Base-by-base conservation (phyloP, 1,140 invertebrate genomes). In the Asobara japonica region DNA sequence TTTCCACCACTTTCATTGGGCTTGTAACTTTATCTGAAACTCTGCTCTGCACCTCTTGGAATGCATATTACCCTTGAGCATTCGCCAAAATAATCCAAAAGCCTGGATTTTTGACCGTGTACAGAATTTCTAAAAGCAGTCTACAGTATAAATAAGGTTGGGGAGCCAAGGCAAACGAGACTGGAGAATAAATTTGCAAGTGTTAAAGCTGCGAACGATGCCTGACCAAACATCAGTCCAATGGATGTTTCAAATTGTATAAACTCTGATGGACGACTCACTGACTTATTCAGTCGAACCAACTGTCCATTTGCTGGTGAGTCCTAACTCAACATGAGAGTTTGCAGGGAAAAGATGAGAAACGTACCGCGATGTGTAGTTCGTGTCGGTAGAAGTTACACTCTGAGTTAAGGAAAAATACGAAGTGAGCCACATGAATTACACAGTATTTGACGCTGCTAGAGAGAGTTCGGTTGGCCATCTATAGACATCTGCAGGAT, bases 21-120 rank as follows among this genome's bases (percentile, higher is more conserved):
- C 22, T 11, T 7, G 5, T 5, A 18, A 62, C 30, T 51, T 69
- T 41, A 61, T 51, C 70, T 51, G 18, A 31, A 48, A 56, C 25
- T 68, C 29, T 64, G 7, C 30, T 18, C 33, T 62, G 65, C 41
- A 51, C 64, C 18, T 66, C 51, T 69, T 33, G 66, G 45, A 72
- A 65, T 72, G 71, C 77, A 67, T 76, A 79, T 79, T 77, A 60
- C 38, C 66, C 56, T 82, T 82, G 82, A 84, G 81, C 70, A 71
- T 64, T 66, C 75, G 81, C 81, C 82, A 82, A 72, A 74, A 78
- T 75, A 77, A 71, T 72, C 65, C 18, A 66, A 56, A 67, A 70
- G 72, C 10, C 27, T 36, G 10, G 27, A 71, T 69, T 48, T 74
- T 71, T 51, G n/a, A 36, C 33, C 20, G 27, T 48, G 10, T 18